phyloP scores from a whole-genome alignment of 2,888 invertebrate species.

The Leucozona laternaria region DNA sequence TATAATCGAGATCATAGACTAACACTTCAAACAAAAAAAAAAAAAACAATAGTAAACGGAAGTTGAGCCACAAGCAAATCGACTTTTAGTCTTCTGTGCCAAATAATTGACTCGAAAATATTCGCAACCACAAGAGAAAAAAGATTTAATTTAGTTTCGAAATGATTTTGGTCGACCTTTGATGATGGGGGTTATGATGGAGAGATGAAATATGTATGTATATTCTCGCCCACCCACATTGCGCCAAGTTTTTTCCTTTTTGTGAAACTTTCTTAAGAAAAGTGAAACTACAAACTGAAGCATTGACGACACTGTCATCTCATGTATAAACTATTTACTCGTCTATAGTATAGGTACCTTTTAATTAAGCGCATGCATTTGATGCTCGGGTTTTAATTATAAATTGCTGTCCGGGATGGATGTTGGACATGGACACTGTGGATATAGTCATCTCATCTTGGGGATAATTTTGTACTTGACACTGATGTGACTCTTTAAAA shows the following conservation, averaged over 20 bases:
- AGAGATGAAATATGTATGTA: neutral
- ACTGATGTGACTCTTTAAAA: conserved; percentile 41
- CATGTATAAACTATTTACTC: neutral
- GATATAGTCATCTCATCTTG: neutral
- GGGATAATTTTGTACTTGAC: conserved; percentile 55
- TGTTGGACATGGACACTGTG: neutral
- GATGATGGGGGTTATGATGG: neutral
- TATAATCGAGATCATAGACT: conserved; percentile 41
- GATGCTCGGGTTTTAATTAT: conserved; percentile 17
- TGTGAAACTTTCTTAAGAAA: conserved; percentile 43
- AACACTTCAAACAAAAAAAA: neutral
- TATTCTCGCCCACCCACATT: neutral
- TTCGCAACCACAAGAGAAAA: conserved; percentile 18
- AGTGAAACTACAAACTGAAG: conserved; percentile 52
- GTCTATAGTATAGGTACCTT: conserved; percentile 12
- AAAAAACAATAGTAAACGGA: neutral
- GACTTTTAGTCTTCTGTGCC: conserved; percentile 28
- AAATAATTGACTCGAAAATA: conserved; percentile 26
- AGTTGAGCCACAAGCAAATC: conserved; percentile 54
- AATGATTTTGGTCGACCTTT: conserved; percentile 41
- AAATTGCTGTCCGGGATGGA: conserved; percentile 1
- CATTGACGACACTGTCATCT: conserved; percentile 36
- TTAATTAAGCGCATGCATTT: conserved; percentile 41
- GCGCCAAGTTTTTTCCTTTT: neutral
- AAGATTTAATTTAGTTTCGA: conserved; percentile 42